These are phyloP conservation scores for Drosophila albomicans DNA, from an alignment of 1,140 invertebrate genomes.

Conservation along the genomic window DNA sequence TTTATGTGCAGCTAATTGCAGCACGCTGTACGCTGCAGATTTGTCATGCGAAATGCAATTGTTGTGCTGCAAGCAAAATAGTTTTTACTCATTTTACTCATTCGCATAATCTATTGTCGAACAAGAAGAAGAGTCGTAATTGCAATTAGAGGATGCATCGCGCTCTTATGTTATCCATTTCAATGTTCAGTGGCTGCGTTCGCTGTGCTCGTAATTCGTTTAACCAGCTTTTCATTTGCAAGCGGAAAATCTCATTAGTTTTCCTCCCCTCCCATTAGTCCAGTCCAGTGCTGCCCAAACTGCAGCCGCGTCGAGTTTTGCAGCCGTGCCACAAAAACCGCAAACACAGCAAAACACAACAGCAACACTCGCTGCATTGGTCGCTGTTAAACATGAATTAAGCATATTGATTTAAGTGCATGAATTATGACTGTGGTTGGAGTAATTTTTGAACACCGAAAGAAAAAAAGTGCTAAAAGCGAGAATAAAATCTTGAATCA, in stretches of 20 bases:
- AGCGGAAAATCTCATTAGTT: conserved; percentile 31
- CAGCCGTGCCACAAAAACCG: conserved; percentile 35
- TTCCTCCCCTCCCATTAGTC: conserved; percentile 1
- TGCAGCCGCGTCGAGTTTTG: conserved; percentile 17
- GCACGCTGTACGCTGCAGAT: too few species aligned
- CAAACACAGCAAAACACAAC: conserved; percentile 20
- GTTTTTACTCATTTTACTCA: background rate
- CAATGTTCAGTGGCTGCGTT: background rate
- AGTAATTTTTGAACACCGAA: too few species aligned
- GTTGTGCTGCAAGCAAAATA: too few species aligned
- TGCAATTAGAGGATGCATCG: conserved; percentile 6
- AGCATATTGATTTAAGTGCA: conserved; percentile 44
- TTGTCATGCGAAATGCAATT: too few species aligned
- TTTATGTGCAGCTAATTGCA: too few species aligned
- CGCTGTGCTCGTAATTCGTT: background rate
- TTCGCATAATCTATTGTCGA: conserved; percentile 3
- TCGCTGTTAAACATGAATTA: conserved; percentile 34
- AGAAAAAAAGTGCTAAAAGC: too few species aligned
- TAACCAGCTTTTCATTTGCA: conserved; percentile 17
- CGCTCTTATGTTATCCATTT: conserved; percentile 8
- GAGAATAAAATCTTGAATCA: too few species aligned
- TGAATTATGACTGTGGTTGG: conserved; percentile 53
- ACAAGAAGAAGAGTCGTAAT: background rate
- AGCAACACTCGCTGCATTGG: background rate
- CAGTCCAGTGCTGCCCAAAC: conserved; percentile 26